Percentiles rank a stretch among this genome's conserved stretches.
These are phyloP conservation scores for Lutjanus campechanus DNA, from an alignment of 2,797 vertebrate genomes.

Conservation along the genomic window DNA sequence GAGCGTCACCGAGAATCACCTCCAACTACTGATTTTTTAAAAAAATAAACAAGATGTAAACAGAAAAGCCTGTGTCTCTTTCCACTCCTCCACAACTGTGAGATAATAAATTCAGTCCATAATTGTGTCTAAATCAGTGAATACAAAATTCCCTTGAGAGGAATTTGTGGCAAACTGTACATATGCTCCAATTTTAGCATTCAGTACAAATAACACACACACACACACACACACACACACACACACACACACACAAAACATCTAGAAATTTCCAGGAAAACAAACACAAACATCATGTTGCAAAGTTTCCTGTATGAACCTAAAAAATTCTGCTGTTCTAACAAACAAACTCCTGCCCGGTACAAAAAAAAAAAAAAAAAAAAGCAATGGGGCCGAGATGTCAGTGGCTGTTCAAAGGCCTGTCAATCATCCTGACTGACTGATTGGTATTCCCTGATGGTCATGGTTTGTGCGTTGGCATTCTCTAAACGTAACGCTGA, in stretches of 20 bases:
- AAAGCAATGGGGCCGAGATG: conserved; percentile 36
- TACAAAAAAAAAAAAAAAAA: background rate
- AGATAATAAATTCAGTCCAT: conserved; percentile 21
- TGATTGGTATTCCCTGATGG: conserved; percentile 54
- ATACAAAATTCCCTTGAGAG: conserved; percentile 33
- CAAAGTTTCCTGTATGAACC: conserved; percentile 3
- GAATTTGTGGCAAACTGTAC: conserved; percentile 14
- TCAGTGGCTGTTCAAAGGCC: conserved; percentile 23
- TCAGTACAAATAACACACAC: background rate
- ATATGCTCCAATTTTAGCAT: conserved; percentile 39
- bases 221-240: background rate
- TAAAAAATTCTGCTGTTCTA: conserved; percentile 16
- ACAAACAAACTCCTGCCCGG: conserved; percentile 19
- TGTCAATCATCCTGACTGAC: conserved; percentile 65
- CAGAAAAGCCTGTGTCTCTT: background rate
- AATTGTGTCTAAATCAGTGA: conserved; percentile 36
- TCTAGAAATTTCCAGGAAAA: background rate
- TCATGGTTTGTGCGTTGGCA: conserved; percentile 38
- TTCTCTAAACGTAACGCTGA: conserved; percentile 50
- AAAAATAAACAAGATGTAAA: background rate
- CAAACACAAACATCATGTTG: background rate
- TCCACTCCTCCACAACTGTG: background rate
- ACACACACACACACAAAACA: background rate
- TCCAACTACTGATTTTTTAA: background rate
- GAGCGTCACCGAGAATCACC: conserved; percentile 24